phyloP scores from a whole-genome alignment of 1,140 invertebrate species.

The Heliconius hermathena region DNA sequence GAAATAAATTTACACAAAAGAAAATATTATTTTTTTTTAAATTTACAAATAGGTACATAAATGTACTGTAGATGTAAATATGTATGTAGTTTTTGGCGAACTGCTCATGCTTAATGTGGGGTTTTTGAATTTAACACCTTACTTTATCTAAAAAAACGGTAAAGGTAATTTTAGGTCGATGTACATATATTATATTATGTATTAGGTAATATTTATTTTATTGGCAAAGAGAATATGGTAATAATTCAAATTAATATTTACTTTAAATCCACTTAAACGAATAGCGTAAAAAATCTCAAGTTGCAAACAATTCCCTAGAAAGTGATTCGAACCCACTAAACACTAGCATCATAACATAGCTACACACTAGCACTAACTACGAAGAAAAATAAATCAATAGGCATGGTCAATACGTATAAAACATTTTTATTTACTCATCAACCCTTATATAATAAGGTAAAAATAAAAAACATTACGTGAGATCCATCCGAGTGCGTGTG shows the following conservation, averaged over 20 bases:
- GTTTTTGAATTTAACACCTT: background rate
- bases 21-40: background rate
- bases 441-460: background rate
- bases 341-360: too few species aligned
- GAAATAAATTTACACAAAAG: background rate
- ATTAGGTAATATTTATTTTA: too few species aligned
- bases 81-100: background rate
- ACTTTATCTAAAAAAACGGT: too few species aligned
- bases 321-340: too few species aligned
- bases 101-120: background rate
- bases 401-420: background rate
- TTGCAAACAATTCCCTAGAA: too few species aligned
- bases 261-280: too few species aligned
- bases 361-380: too few species aligned
- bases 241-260: too few species aligned
- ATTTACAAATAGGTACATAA: background rate
- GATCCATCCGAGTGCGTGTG: background rate
- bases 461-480: background rate
- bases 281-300: too few species aligned
- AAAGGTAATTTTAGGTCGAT: too few species aligned
- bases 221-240: too few species aligned
- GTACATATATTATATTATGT: too few species aligned
- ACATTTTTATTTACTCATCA: background rate
- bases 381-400: background rate
- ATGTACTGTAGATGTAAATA: background rate